Conservation (phyloP, 2,113 vertebrate genomes). For the Cryptotis parvus region DNA sequence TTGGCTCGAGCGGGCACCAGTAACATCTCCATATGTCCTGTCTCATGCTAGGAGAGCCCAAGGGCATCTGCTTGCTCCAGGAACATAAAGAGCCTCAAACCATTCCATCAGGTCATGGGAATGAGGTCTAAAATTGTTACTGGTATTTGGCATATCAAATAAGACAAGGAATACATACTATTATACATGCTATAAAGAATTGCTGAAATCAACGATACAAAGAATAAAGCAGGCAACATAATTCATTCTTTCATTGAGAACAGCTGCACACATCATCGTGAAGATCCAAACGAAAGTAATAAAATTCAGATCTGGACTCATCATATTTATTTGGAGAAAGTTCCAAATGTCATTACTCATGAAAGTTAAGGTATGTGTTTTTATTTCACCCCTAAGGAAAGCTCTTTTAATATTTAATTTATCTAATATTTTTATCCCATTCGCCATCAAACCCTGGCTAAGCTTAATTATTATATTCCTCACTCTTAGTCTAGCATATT, state of each 20-base stretch:
- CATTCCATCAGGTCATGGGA: too few relatives aligned
- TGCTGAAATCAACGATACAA: background rate
- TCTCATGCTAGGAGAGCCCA: too few relatives aligned
- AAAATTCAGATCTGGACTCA: conserved; percentile 41
- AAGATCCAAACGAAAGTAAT: conserved; percentile 37
- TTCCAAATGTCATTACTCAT: conserved; percentile 16
- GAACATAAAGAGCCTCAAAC: too few relatives aligned
- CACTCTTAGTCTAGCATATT: background rate
- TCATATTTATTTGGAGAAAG: conserved; percentile 8
- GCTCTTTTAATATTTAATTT: conserved; percentile 49
- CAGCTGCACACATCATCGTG: background rate
- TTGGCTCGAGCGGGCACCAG: too few relatives aligned
- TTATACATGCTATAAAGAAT: background rate
- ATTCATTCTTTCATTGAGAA: conserved; percentile 28
- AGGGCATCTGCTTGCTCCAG: too few relatives aligned
- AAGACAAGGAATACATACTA: too few relatives aligned
- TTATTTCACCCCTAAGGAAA: conserved; percentile 14
- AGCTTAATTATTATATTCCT: background rate
- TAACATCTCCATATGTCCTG: too few relatives aligned
- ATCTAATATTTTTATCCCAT: background rate
- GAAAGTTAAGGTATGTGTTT: conserved; percentile 21
- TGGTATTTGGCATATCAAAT: too few relatives aligned
- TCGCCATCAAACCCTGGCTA: background rate
- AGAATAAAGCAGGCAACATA: background rate
- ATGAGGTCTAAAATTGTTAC: too few relatives aligned